Conservation (phyloP, 2,113 vertebrate species). For the Myotis brandtii region DNA sequence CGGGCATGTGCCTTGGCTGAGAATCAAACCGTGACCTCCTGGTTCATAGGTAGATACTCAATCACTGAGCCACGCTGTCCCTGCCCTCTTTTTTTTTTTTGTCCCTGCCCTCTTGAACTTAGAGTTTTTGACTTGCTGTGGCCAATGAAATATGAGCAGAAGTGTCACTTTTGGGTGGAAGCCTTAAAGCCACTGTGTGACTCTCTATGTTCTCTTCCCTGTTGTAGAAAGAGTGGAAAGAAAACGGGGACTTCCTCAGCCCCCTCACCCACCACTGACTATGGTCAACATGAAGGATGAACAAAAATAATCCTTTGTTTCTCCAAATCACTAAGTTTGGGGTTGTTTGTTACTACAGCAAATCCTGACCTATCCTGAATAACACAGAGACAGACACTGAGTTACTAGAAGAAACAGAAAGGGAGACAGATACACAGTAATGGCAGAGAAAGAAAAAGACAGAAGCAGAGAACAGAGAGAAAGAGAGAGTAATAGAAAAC, state of each 20-base stretch:
- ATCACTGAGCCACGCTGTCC: too few species aligned
- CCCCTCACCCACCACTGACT: background rate
- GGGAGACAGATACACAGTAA: background rate
- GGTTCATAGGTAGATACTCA: too few species aligned
- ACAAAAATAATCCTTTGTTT: background rate
- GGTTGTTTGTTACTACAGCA: constrained; percentile 13
- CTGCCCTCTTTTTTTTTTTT: too few species aligned
- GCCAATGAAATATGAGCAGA: background rate
- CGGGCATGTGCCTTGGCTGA: too few species aligned
- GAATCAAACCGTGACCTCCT: too few species aligned
- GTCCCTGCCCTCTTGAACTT: background rate
- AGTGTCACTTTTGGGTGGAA: background rate
- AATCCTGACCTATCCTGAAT: background rate
- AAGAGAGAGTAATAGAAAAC: background rate
- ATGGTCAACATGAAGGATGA: background rate
- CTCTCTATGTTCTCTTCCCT: background rate
- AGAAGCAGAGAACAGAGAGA: background rate
- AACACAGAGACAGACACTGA: background rate
- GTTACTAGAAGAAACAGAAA: background rate
- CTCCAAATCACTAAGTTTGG: background rate
- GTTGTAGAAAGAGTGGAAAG: background rate
- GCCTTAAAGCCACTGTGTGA: background rate
- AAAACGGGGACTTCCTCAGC: background rate
- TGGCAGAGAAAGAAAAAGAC: background rate
- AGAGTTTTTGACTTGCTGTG: background rate